Evolutionary conservation across 2,888 invertebrate genomes (phyloP).

Genomic region (Lordiphosa andalusiaca): DNA sequence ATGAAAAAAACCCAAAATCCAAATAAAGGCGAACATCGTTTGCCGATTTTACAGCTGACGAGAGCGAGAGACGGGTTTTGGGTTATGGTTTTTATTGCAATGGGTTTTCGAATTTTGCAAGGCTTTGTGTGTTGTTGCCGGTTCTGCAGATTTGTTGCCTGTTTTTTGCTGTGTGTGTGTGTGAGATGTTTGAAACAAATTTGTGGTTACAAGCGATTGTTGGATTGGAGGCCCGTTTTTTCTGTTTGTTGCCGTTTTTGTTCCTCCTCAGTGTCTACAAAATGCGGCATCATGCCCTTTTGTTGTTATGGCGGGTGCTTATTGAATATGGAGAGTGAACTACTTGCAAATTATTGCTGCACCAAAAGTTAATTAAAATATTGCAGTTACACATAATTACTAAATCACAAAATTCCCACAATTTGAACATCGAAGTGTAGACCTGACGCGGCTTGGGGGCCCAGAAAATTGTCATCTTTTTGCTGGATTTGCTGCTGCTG

Average conservation of each 20-base stretch:
- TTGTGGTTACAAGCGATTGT: slow-evolving; percentile 63
- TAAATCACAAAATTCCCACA: too few species aligned
- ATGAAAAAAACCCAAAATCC: slow-evolving; percentile 16
- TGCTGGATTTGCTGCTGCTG: too few species aligned
- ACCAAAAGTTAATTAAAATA: slow-evolving; percentile 55
- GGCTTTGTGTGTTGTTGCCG: slow-evolving; percentile 24
- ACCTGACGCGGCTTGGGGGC: too few species aligned
- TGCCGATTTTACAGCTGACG: slow-evolving; percentile 53
- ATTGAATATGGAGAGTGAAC: slow-evolving; percentile 45
- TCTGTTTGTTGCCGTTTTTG: too few species aligned
- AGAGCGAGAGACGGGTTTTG: slow-evolving; percentile 24
- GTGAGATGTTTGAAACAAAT: slow-evolving; percentile 65
- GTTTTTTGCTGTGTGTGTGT: slow-evolving; percentile 31
- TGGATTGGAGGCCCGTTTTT: slow-evolving; percentile 37
- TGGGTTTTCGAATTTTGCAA: slow-evolving; percentile 61
- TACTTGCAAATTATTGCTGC: slow-evolving; percentile 51
- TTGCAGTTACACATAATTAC: too few species aligned
- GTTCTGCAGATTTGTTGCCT: slow-evolving; percentile 47
- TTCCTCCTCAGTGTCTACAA: slow-evolving; percentile 38
- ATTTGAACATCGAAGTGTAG: too few species aligned
- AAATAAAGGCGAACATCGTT: slow-evolving; percentile 42
- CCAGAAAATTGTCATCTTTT: too few species aligned
- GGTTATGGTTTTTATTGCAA: slow-evolving; percentile 48
- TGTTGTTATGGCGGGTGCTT: slow-evolving; percentile 54
- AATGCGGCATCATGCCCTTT: slow-evolving; percentile 75